These are phyloP conservation scores for Halocynthia roretzi DNA, from an alignment of 23 tunicate species.

Conservation along the genomic window DNA sequence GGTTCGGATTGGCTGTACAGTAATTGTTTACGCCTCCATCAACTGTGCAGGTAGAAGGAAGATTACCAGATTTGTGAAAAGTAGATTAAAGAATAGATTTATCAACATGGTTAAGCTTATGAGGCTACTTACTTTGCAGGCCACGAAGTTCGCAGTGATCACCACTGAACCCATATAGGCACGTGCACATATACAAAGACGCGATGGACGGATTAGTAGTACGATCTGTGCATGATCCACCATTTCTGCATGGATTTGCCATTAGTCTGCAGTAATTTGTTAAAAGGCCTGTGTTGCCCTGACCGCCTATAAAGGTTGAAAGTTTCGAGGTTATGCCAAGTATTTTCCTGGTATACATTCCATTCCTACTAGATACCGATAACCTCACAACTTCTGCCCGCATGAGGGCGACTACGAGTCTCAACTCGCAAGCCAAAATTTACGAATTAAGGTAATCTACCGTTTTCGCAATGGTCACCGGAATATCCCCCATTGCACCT, in stretches of 20 bases:
- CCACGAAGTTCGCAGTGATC: neutral
- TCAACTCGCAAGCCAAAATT: too few species aligned
- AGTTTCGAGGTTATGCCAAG: too few species aligned
- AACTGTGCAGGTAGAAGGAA: too few species aligned
- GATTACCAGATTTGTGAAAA: too few species aligned
- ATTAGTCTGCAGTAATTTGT: neutral
- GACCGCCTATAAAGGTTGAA: neutral
- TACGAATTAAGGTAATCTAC: too few species aligned
- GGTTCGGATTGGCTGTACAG: neutral
- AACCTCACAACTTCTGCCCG: too few species aligned
- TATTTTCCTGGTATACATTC: too few species aligned
- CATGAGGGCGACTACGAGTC: too few species aligned
- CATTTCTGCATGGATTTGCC: neutral
- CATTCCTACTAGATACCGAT: too few species aligned
- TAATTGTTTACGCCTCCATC: neutral
- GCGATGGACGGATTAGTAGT: neutral
- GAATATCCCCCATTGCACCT: neutral
- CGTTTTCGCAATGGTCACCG: neutral
- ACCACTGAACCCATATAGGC: neutral
- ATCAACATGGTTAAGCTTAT: neutral
- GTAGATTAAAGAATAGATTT: too few species aligned
- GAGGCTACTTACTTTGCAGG: too few species aligned
- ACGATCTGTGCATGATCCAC: slow-evolving; percentile 10
- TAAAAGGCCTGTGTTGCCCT: neutral
- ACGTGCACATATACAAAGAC: neutral